Evolutionary conservation across 1,140 invertebrate species (phyloP).

Genomic region (Lerema accius): DNA sequence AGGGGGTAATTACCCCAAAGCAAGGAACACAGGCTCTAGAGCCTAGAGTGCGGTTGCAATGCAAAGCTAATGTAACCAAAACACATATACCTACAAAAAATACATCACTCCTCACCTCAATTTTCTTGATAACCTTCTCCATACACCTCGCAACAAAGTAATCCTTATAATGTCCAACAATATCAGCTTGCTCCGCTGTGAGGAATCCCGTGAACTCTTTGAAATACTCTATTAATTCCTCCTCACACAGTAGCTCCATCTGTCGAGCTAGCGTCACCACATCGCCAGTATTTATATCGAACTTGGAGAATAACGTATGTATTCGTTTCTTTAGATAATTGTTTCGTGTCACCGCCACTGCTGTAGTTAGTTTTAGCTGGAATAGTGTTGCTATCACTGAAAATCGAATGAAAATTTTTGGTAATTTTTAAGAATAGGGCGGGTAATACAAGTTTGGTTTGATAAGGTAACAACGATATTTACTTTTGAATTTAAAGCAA

Average conservation of each 20-base stretch:
- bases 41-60: no score
- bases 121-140: conserved; percentile 47
- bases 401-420: no score
- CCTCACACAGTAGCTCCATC: conserved; percentile 40
- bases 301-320: conserved; percentile 41
- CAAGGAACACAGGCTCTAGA: no score
- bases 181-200: conserved; percentile 63
- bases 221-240: conserved; percentile 49
- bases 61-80: no score
- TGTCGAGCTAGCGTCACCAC: conserved; percentile 38
- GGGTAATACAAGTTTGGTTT: no score
- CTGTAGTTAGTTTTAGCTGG: conserved; percentile 45
- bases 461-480: no score
- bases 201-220: conserved; percentile 63
- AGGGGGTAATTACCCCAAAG: no score
- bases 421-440: no score
- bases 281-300: conserved; percentile 40
- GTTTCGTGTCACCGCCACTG: conserved; percentile 36
- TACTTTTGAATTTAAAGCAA: no score
- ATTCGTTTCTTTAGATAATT: conserved; percentile 36
- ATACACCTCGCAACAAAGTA: conserved; percentile 58
- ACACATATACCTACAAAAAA: no score
- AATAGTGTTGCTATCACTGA: conserved; percentile 49
- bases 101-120: conserved; percentile 65
- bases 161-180: conserved; percentile 51